These are phyloP conservation scores for Dicrurus megarhynchus DNA, from an alignment of 2,113 vertebrate genomes.

Conservation along the genomic window DNA sequence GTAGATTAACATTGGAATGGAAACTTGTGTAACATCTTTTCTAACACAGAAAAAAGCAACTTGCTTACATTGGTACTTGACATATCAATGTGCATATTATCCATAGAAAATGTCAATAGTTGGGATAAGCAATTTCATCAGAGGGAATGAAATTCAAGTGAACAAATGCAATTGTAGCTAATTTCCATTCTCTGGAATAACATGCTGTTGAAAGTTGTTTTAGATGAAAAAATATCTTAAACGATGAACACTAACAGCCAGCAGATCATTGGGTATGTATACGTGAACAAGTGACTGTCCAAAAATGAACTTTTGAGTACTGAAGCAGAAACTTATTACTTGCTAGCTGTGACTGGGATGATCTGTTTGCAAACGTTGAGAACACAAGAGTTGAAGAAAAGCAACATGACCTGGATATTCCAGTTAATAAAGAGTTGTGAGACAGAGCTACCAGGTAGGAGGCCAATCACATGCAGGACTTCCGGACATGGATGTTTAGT, in stretches of 20 bases:
- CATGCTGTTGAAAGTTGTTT: background rate
- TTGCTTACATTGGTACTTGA: background rate
- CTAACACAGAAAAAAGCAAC: background rate
- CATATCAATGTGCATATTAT: background rate
- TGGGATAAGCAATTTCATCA: background rate
- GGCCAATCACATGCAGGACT: background rate
- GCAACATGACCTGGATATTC: background rate
- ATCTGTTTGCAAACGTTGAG: background rate
- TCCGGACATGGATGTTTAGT: background rate
- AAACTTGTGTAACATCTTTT: background rate
- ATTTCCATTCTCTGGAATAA: conserved; percentile 18
- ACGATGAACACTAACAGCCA: background rate
- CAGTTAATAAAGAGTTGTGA: background rate
- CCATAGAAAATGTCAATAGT: background rate
- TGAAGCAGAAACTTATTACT: background rate
- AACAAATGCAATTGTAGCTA: background rate
- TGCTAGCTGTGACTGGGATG: background rate
- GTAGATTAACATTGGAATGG: background rate
- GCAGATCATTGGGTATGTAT: background rate
- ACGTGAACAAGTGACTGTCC: background rate
- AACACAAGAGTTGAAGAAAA: background rate
- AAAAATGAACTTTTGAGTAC: background rate
- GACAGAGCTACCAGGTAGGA: background rate
- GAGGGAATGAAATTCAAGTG: background rate
- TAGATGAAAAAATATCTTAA: background rate